A percentile compares a stretch with the other conserved stretches of the same genome.
phyloP scores from a whole-genome alignment of 2,888 invertebrate genomes.

The Acleris sparsana region DNA sequence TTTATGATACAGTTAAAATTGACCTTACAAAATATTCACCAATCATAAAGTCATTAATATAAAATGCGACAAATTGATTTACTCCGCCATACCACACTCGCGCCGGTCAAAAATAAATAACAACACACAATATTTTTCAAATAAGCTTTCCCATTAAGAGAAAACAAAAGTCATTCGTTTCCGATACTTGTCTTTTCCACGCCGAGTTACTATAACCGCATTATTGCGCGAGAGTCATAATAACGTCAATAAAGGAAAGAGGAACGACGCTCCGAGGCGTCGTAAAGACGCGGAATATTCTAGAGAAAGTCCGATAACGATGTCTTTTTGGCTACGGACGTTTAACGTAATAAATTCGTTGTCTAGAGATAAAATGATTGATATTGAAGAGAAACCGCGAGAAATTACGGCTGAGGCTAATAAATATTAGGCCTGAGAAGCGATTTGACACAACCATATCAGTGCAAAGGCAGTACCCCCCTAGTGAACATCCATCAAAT shows the following conservation, averaged over 20 bases:
- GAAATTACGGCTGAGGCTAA: slow-evolving; percentile 32
- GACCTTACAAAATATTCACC: too few species aligned
- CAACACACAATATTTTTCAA: neutral
- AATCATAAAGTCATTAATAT: too few species aligned
- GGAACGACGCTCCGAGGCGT: slow-evolving; percentile 31
- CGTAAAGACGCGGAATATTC: slow-evolving; percentile 32
- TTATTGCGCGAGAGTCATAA: slow-evolving; percentile 30
- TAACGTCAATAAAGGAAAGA: slow-evolving; percentile 35
- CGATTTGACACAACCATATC: slow-evolving; percentile 44
- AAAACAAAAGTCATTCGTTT: slow-evolving; percentile 12
- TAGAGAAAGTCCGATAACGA: slow-evolving; percentile 29
- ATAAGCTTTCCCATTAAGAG: slow-evolving; percentile 3
- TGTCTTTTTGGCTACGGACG: slow-evolving; percentile 28
- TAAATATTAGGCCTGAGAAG: slow-evolving; percentile 35
- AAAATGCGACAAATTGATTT: too few species aligned
- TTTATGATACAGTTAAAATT: too few species aligned
- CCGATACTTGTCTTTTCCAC: slow-evolving; percentile 11
- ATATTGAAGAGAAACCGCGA: slow-evolving; percentile 26
- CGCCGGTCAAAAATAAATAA: too few species aligned
- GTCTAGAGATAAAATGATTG: slow-evolving; percentile 32
- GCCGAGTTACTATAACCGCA: slow-evolving; percentile 18
- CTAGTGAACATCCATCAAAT: slow-evolving; percentile 62
- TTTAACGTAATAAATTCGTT: slow-evolving; percentile 34
- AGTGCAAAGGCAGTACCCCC: slow-evolving; percentile 38
- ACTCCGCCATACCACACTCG: too few species aligned